phyloP scores from a whole-genome alignment of 1,140 invertebrate genomes.

The Scaptodrosophila lebanonensis region DNA sequence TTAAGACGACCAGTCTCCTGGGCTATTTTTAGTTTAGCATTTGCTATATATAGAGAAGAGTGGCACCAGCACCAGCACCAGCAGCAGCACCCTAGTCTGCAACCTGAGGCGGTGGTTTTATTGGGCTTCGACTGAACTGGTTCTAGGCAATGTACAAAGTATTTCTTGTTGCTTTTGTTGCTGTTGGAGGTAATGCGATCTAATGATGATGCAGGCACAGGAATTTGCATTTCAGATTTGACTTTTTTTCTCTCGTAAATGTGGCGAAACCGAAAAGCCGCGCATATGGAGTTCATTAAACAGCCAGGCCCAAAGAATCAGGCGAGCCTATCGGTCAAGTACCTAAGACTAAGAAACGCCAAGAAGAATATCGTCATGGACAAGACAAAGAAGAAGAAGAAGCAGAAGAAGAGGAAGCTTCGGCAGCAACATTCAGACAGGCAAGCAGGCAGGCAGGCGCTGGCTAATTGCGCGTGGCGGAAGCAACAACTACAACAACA shows the following conservation, averaged over 20 bases:
- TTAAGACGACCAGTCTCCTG: conserved; percentile 44
- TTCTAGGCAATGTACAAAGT: no score
- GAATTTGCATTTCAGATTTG: conserved; percentile 40
- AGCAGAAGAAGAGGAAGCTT: no score
- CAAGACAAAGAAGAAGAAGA: no score
- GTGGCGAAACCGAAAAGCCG: conserved; percentile 29
- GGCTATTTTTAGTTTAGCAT: conserved; percentile 69
- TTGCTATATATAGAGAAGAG: conserved; percentile 67
- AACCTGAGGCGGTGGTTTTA: conserved; percentile 47
- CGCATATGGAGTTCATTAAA: conserved; percentile 35
- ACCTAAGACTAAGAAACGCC: conserved; percentile 25
- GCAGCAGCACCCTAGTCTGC: conserved; percentile 2
- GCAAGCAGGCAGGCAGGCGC: no score
- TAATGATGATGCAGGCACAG: conserved; percentile 52
- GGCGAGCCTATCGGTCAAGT: conserved; percentile 54
- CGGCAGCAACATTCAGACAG: no score
- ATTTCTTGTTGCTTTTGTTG: conserved; percentile 34
- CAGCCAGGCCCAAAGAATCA: not conserved
- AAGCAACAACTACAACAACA: conserved; percentile 29
- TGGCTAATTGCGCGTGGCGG: conserved; percentile 70
- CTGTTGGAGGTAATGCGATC: conserved; percentile 49
- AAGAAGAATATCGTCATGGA: no score
- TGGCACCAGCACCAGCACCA: not conserved
- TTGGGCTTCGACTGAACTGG: conserved; percentile 68
- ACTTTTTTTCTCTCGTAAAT: not conserved